Base-by-base conservation (phyloP, 2,797 vertebrate species). In the Sebastes vulpes region DNA sequence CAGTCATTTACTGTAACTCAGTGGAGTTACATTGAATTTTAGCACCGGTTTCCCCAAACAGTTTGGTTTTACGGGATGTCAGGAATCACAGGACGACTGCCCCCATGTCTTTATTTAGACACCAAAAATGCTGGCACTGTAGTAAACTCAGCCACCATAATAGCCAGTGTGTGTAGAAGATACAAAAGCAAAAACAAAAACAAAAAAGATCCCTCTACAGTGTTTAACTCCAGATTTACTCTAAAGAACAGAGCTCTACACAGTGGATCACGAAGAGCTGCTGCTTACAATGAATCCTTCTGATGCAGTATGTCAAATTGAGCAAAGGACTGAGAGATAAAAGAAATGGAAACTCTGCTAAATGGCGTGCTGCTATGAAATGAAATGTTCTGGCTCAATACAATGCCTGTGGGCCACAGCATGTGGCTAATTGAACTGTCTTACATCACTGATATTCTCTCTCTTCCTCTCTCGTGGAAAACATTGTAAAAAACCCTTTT, bases 281-380 rank as follows among this genome's bases (percentile, higher is more conserved):
- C 35, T 63, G 5, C 59, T 65, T 28, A n/a, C 8, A 25, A 9
- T 14, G 63, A 78, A 58, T 80, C 35, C 28, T 1, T 65, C 38
- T 75, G 63, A 74, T 42, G 23, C 63, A 57, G 16, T 10, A 2
- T n/a, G 14, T 42, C 31, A 9, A 67, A 73, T 58, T 54, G 68
- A 58, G 63, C 8, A 31, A 56, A 72, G 20, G 25, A 67, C 46
- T 11, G 25, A 81, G 61, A 72, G 63, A 81, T 77, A 38, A 76
- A 80, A 76, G 26, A 72, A 76, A 73, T 75, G 63, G 66, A 81
- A 83, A 79, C 42, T 69, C 64, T 53, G 56, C n/a, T 54, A 72
- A 57, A 69, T 53, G 21, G 32, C 28, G 46, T 12, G 5, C 56
- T 42, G 21, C 72, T 10, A 52, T 66, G 38, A 63, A 79, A 81